Base-by-base conservation (phyloP, 2,797 vertebrate genomes). In the Poeciliopsis infans region DNA sequence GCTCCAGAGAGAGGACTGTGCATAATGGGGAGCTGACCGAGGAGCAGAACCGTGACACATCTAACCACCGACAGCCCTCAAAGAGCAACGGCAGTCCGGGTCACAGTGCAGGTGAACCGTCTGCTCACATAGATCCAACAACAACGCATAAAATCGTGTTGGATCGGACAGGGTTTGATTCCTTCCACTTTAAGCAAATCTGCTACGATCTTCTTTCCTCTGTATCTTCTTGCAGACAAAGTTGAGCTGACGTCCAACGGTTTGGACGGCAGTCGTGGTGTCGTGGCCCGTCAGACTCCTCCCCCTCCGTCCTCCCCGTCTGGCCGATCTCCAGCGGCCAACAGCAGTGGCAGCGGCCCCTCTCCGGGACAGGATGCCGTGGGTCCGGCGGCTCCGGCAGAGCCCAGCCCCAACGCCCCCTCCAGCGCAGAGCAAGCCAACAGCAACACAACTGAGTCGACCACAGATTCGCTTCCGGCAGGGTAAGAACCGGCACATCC, bases 381-480 rank as follows among this genome's bases (percentile, higher is more conserved):
- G 70, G 85, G 91, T 0, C 75, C 87, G 0, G 87, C 87, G 13
- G 28, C 86, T 1, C 90, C 94, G 0, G 84, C 83, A 0, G 97
- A 96, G 79, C 85, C 96, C 0, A 75, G 74, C 4, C 82, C 92
- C 0, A 79, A 87, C 12, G 59, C 87, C 4, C 74, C 86, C 0
- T 57, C 93, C 28, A 77, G 79, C 13, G 75, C 86, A 0, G 94
- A 96, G 5, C 94, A 89, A 25, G 85, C 94, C 72, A 87, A 84
- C 74, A 90, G 78, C 72, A 88, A 88, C 5, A 76, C 82, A 1
- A 87, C 95, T 0, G 92, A 95, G 74, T 90, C 92, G 0, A 78
- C 87, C 20, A 86, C 94, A 2, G 97, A 98, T 20, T 93, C 96
- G 1, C 95, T 99, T 84, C 98, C 98, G 47, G 91, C 95, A 0